Evolutionary conservation across 2,888 invertebrate species (phyloP), one percentile per base, ranked within the genome.

Genomic region (Agrotis ipsilon): DNA sequence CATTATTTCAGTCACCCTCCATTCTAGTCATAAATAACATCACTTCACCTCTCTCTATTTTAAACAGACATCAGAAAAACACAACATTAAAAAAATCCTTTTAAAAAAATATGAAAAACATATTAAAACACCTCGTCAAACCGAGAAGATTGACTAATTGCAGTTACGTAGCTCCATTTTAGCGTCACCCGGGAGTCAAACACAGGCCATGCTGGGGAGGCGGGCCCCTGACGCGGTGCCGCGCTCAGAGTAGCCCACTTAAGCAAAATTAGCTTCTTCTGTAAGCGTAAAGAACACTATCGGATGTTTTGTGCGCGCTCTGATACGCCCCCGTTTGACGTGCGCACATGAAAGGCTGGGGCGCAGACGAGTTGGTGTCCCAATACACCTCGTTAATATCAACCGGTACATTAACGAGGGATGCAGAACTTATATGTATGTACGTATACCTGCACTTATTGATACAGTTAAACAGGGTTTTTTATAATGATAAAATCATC

Each of bases 221-320:
- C 85, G 89, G 88, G 84, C 92, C 92, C 91, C 87, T 87, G 88
- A 90, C 87, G 83, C 86, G 86, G 81, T 86, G 86, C 86, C 88
- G 87, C 89, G 86, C 85, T 83, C 84, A 81, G 92, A 95, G 95
- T 95, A 94, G 95, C 95, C 95, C 96, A 95, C 96, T 96, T 96
- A 94, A 94, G 94, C 92, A 94, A 96, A 95, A 96, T 96, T 96
- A 96, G 96, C 96, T 96, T 91, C 94, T 95, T 94, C 94, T 94
- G 93, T 93, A 81, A 89, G 91, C 91, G 92, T 89, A 93, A 95
- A 94, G 94, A 94, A 95, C 94, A 94, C 95, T 95, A 96, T 96
- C 93, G 94, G 94, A 92, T 94, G 96, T 94, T 94, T 94, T 94
- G 92, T 93, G 88, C 91, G 79, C 86, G 87, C 90, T 88, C 92